phyloP scores from a whole-genome alignment of 2,888 invertebrate species.

The Rhagonycha fulva region DNA sequence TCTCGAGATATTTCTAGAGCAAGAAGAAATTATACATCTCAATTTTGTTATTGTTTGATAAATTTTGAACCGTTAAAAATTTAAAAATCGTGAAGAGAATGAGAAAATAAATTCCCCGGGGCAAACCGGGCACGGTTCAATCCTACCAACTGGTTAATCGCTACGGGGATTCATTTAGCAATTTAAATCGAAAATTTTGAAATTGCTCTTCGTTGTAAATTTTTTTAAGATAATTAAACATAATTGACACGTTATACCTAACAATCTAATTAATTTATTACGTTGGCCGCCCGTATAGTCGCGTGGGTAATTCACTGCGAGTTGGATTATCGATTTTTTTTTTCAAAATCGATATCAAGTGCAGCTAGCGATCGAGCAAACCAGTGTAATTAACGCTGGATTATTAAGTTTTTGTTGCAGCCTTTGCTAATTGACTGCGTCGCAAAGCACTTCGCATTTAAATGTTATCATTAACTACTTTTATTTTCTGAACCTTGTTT shows the following conservation, averaged over 20 bases:
- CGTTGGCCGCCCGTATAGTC: neutral
- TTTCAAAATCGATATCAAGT: constrained; percentile 18
- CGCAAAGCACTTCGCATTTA: constrained; percentile 44
- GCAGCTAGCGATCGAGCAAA: constrained; percentile 44
- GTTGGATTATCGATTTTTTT: neutral
- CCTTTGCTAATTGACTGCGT: constrained; percentile 42
- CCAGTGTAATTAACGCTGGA: constrained; percentile 46
- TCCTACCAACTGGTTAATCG: neutral
- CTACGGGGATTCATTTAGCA: neutral
- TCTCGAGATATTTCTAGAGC: too few species aligned
- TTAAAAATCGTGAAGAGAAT: neutral
- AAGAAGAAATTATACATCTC: neutral
- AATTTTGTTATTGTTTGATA: neutral
- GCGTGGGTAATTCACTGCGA: neutral
- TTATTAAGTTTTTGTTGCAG: constrained; percentile 44
- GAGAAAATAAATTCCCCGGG: neutral
- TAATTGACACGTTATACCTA: neutral
- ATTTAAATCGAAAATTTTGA: neutral
- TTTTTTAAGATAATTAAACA: neutral
- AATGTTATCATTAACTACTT: constrained; percentile 47
- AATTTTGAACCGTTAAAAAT: constrained; percentile 4
- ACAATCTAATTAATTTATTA: neutral
- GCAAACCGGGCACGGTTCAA: neutral
- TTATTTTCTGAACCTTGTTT: constrained; percentile 39
- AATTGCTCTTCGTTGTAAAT: neutral